Percentiles rank a stretch among this genome's conserved stretches.
Evolutionary conservation across 2,888 invertebrate species (phyloP).

Genomic region (Urechis unicinctus): DNA sequence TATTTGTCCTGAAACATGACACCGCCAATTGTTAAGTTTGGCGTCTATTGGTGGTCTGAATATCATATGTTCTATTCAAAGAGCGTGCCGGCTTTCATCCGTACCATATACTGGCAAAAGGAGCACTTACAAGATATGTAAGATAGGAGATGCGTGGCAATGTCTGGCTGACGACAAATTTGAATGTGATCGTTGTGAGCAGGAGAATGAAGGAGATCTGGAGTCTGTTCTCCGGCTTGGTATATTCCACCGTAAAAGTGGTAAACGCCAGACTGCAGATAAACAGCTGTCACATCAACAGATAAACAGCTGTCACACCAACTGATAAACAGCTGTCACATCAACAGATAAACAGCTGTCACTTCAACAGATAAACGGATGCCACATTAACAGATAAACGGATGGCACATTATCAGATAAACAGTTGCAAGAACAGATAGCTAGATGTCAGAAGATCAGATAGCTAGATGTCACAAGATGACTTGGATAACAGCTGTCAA

Average conservation of each 20-base stretch:
- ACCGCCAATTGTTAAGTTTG: too few species aligned
- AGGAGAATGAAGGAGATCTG: constrained; percentile 30
- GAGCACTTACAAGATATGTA: constrained; percentile 24
- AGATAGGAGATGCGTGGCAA: constrained; percentile 29
- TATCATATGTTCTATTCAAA: too few species aligned
- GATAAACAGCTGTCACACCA: too few species aligned
- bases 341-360: too few species aligned
- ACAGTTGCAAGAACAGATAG: too few species aligned
- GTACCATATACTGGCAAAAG: too few species aligned
- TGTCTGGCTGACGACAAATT: constrained; percentile 31
- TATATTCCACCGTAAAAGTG: constrained; percentile 27
- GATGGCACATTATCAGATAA: too few species aligned
- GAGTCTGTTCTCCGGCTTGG: constrained; percentile 27
- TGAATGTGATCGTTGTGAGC: constrained; percentile 30
- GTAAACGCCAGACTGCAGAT: constrained; percentile 28
- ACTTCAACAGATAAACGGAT: constrained; percentile 33
- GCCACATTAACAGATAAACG: constrained; percentile 14
- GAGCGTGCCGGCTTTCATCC: too few species aligned
- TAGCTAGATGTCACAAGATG: too few species aligned
- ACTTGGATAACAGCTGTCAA: too few species aligned
- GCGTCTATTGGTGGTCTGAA: too few species aligned
- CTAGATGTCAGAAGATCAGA: constrained; percentile 19
- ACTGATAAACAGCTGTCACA: constrained; percentile 28
- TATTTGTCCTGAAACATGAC: constrained; percentile 25
- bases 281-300: constrained; percentile 23